Evolutionary conservation across 2,797 vertebrate genomes (phyloP), one percentile per base, ranked within the genome.

Genomic region (Cygnus olor): DNA sequence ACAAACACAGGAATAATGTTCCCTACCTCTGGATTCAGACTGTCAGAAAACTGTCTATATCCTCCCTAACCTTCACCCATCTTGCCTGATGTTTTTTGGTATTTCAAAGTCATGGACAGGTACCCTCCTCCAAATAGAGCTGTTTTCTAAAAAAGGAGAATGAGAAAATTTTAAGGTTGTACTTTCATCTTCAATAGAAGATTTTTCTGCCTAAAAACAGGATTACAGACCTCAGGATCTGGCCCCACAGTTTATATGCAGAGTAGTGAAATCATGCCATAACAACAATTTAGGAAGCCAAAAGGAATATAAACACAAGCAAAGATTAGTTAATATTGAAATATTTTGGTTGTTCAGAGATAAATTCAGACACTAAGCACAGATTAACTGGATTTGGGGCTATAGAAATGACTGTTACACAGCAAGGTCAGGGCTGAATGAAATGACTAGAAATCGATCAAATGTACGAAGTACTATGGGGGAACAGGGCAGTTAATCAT

Each of bases 381-480:
- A 94, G 91, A 80, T 87, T 76, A 94, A 92, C 57, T 89, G 54
- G 74, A 92, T 90, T 85, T 89, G 79, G 54, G 90, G n/a, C 86
- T 85, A 24, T 44, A 94, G 93, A 80, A 93, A 69, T 85, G n/a
- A 82, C 78, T 80, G 65, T 78, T 90, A 76, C 49, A 54, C 74
- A 90, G 88, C 94, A 96, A 96, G 90, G 96, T 96, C 95, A 95
- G 95, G 85, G 71, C 95, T 85, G 85, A 92, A 71, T 56, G 65
- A 80, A 95, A 94, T 72, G 90, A 93, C 94, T 54, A 77, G 74
- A 91, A 85, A 96, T 96, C 54, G 12, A 90, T 93, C 61, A 85
- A 27, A 95, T 92, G 65, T 69, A 78, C 3, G 53, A 90, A 89
- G 83, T 94, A 51, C 94, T 85, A 3, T 42, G 71, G 83, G 87